These are phyloP conservation scores for Alcis repandata DNA, from an alignment of 2,888 invertebrate species.

Conservation along the genomic window DNA sequence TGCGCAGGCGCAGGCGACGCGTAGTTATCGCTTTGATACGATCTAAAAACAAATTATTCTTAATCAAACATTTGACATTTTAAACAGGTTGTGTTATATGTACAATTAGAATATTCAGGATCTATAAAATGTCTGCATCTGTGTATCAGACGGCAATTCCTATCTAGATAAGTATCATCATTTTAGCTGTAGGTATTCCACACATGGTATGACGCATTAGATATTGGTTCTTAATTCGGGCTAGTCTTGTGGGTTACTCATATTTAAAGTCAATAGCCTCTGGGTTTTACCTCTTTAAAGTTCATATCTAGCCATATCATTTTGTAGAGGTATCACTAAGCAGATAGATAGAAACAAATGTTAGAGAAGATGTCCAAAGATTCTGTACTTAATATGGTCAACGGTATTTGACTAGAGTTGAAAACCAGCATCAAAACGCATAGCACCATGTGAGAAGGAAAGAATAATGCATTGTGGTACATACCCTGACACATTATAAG, in stretches of 20 bases:
- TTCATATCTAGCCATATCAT: too few species aligned
- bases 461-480: constrained; percentile 2
- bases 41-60: constrained; percentile 54
- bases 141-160: constrained; percentile 84
- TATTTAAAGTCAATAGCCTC: background rate
- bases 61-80: background rate
- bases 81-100: background rate
- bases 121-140: constrained; percentile 73
- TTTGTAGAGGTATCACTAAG: background rate
- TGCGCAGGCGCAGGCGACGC: constrained; percentile 69
- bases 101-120: constrained; percentile 58
- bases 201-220: background rate
- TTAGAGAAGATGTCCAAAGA: too few species aligned
- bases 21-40: constrained; percentile 75
- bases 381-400: too few species aligned
- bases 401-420: too few species aligned
- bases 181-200: constrained; percentile 14
- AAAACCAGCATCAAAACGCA: background rate
- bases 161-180: constrained; percentile 70
- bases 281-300: too few species aligned
- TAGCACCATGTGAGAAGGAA: too few species aligned
- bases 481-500: constrained; percentile 75
- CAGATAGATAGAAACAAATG: background rate
- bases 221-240: background rate
- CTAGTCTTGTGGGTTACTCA: background rate